phyloP scores from a whole-genome alignment of 1,140 invertebrate species.

The Branchinecta lynchi region DNA sequence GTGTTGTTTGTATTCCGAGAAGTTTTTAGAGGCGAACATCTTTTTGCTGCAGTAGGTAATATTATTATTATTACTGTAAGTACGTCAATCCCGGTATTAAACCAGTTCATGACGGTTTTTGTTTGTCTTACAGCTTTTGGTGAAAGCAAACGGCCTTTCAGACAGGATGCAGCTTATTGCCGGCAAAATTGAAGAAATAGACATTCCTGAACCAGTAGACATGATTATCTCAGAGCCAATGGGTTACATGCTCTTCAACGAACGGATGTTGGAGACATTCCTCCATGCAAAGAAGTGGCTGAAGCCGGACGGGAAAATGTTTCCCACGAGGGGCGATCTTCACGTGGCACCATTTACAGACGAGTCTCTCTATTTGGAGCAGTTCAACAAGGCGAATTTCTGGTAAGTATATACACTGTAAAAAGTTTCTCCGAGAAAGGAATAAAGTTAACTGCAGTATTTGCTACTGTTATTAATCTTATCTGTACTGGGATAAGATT shows the following conservation, averaged over 20 bases:
- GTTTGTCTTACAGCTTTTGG: constrained; percentile 45
- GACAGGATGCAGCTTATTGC: constrained; percentile 80
- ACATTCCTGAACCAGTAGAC: constrained; percentile 85
- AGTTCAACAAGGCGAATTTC: constrained; percentile 96
- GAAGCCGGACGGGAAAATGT: constrained; percentile 78
- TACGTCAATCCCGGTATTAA: too few relatives aligned
- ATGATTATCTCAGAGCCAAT: constrained; percentile 98
- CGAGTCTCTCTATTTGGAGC: constrained; percentile 94
- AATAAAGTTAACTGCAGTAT: too few relatives aligned
- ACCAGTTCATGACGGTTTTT: too few relatives aligned
- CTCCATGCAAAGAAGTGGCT: constrained; percentile 98
- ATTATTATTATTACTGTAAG: too few relatives aligned
- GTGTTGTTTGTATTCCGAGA: too few relatives aligned
- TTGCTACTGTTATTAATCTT: too few relatives aligned
- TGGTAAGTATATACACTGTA: constrained; percentile 68
- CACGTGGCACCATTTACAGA: constrained; percentile 98
- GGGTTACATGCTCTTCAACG: constrained; percentile 99
- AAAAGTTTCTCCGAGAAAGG: too few relatives aligned
- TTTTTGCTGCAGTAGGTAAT: too few relatives aligned
- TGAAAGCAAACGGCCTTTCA: constrained; percentile 71
- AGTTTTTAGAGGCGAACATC: too few relatives aligned
- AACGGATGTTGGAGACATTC: constrained; percentile 97
- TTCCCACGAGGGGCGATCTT: constrained; percentile 85
- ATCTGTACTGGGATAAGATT: too few relatives aligned
- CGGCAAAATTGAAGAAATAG: constrained; percentile 97